Conservation (phyloP, 2,888 invertebrate genomes). For the Dexiosoma caninum region DNA sequence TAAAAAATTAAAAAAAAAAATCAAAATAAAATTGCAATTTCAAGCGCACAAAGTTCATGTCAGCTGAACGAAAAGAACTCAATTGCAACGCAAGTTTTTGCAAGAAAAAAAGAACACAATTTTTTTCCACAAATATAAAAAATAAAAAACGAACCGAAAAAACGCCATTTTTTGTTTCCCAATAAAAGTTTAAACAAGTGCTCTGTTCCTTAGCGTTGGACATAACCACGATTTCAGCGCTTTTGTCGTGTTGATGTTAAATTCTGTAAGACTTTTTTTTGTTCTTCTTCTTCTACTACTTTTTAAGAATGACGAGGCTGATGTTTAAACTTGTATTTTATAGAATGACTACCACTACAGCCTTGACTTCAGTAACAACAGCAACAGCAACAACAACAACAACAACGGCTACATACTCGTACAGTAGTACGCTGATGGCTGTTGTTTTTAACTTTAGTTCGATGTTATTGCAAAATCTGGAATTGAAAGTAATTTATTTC, state of each 20-base stretch:
- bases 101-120: conserved; percentile 8
- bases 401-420: background rate
- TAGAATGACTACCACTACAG: background rate
- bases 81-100: conserved; percentile 22
- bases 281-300: conserved; percentile 12
- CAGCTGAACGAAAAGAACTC: conserved; percentile 66
- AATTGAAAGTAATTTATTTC: conserved; percentile 77
- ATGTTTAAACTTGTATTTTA: conserved; percentile 42
- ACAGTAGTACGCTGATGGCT: too few species aligned
- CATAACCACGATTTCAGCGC: conserved; percentile 75
- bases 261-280: conserved; percentile 61
- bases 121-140: conserved; percentile 46
- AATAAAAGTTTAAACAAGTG: conserved; percentile 52
- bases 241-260: conserved; percentile 71
- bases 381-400: background rate
- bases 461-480: conserved; percentile 64
- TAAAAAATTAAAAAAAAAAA: background rate
- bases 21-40: conserved; percentile 72
- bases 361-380: too few species aligned
- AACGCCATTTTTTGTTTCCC: conserved; percentile 62
- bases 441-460: conserved; percentile 37
- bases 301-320: conserved; percentile 7
- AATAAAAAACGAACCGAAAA: conserved; percentile 11
- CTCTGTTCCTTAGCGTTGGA: conserved; percentile 65
- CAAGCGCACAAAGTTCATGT: conserved; percentile 75